Evolutionary conservation across 1,140 invertebrate genomes (phyloP), one percentile per base, ranked within the genome.

Genomic region (Heliconius hewitsoni): DNA sequence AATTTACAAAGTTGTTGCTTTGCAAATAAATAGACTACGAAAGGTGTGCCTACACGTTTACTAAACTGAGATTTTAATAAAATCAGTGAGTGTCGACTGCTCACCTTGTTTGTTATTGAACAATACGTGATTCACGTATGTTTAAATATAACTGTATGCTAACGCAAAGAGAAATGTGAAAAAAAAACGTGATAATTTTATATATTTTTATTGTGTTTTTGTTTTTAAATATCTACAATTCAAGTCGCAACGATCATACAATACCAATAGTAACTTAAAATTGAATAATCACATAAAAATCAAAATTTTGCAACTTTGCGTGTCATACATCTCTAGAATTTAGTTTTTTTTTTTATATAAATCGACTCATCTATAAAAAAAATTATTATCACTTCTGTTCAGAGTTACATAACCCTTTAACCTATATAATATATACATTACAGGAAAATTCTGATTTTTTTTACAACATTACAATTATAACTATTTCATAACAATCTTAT

Each of bases 191-290:
- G 18, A 57, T 83, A 83, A 84, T 89, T 91, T 91, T 90, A 57
- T 80, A 89, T 76, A 84, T 86, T 89, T 92, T 93, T 93, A 92
- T 91, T 91, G 82, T 83, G 82, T 82, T 88, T 74, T 81, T 71
- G 60, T 90, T 87, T 88, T 87, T 83, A 85, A 87, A 85, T 90
- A 89, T 91, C 90, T 93, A 91, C 91, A 91, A 86, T 84, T 89
- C 83, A 87, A 89, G 84, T 77, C 81, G 77, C 86, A 89, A 89
- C 83, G 81, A 84, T 81, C 83, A 84, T 88, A 87, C 84, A 87
- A 84, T 88, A 85, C 85, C 85, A 82, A 87, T 83, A 87, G 74
- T 85, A 88, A 84, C 89, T 91, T 90, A 89, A 85, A 87, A 81
- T 37, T 74, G 89, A 90, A 88, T 88, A 87, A 93, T 93, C 91